phyloP scores from a whole-genome alignment of 2,888 invertebrate genomes.

The Amphipoea oculea region DNA sequence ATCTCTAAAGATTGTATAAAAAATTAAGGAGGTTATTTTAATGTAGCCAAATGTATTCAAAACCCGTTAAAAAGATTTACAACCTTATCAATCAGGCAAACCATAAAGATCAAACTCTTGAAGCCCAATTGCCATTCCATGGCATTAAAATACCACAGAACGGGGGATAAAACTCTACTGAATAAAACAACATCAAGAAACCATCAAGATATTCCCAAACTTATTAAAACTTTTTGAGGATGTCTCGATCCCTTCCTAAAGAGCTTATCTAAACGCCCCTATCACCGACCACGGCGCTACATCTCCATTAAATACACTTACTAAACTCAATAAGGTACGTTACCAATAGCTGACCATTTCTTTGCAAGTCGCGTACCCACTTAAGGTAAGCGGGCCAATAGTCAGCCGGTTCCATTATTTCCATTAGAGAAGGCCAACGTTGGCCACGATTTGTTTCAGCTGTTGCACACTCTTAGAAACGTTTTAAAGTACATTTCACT shows the following conservation, averaged over 20 bases:
- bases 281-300: constrained; percentile 43
- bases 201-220: background rate
- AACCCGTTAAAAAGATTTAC: too few relatives aligned
- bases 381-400: constrained; percentile 77
- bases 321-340: constrained; percentile 55
- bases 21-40: background rate
- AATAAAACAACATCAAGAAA: constrained; percentile 1
- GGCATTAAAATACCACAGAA: background rate
- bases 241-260: constrained; percentile 24
- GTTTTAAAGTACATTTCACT: constrained; percentile 81
- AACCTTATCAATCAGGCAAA: too few relatives aligned
- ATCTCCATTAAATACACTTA: constrained; percentile 64
- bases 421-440: constrained; percentile 76
- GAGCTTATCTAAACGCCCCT: constrained; percentile 32
- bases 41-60: background rate
- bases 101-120: background rate
- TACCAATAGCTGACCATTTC: constrained; percentile 66
- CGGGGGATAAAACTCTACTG: background rate
- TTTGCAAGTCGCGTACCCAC: constrained; percentile 77
- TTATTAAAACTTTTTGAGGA: constrained; percentile 14
- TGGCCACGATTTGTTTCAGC: constrained; percentile 83
- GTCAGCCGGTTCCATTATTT: constrained; percentile 75
- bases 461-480: constrained; percentile 76
- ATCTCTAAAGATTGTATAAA: background rate
- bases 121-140: too few relatives aligned